Evolutionary conservation across 2,113 vertebrate genomes (phyloP).

Genomic region (Austrofundulus limnaeus): DNA sequence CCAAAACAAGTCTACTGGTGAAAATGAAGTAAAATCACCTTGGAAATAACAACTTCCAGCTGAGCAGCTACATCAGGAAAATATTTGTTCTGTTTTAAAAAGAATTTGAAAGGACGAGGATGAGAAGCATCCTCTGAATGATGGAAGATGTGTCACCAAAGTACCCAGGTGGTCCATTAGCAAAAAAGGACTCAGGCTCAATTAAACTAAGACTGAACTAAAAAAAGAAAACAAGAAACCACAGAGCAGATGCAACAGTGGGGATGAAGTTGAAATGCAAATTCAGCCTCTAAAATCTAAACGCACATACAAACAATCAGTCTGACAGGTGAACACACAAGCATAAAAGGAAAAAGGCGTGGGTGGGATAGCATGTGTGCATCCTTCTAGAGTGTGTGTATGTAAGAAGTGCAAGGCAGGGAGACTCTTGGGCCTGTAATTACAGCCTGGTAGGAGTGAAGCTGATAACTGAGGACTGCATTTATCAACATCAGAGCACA

Average conservation of each 20-base stretch:
- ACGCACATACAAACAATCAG: slow-evolving; percentile 24
- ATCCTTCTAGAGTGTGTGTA: slow-evolving; percentile 21
- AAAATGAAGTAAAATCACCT: slow-evolving; percentile 27
- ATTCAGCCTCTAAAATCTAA: neutral
- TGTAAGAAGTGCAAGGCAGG: slow-evolving; percentile 26
- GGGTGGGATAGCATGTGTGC: slow-evolving; percentile 23
- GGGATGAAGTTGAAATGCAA: slow-evolving; percentile 1
- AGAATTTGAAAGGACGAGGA: neutral
- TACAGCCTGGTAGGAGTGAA: slow-evolving; percentile 71
- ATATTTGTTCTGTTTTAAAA: slow-evolving; percentile 22
- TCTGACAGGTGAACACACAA: slow-evolving; percentile 39
- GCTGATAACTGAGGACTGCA: slow-evolving; percentile 71
- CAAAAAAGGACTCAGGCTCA: slow-evolving; percentile 7
- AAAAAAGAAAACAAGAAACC: neutral
- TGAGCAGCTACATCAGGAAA: slow-evolving; percentile 6
- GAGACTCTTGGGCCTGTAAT: slow-evolving; percentile 70
- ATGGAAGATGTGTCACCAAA: slow-evolving; percentile 14
- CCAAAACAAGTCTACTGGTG: slow-evolving; percentile 20
- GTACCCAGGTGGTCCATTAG: slow-evolving; percentile 32
- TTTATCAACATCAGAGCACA: slow-evolving; percentile 49
- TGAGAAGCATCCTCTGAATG: slow-evolving; percentile 18
- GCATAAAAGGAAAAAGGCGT: slow-evolving; percentile 26
- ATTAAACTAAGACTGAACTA: slow-evolving; percentile 13
- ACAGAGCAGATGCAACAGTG: slow-evolving; percentile 7
- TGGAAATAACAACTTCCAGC: slow-evolving; percentile 1